phyloP scores from a whole-genome alignment of 1,140 invertebrate species.

The Drosophila ercepeae region DNA sequence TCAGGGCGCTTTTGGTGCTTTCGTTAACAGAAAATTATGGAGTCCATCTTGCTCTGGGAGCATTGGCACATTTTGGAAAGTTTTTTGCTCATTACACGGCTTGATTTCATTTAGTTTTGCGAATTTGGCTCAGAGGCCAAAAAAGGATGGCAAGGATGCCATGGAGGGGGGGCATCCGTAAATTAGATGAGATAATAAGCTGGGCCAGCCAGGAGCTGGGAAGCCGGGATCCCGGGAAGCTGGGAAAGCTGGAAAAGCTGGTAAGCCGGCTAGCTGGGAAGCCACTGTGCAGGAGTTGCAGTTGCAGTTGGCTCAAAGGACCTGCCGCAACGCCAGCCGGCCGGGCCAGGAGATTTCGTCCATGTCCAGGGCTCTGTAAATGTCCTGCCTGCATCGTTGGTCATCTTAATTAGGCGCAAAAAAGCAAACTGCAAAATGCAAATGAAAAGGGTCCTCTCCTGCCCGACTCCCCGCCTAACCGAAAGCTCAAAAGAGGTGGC shows the following conservation, averaged over 20 bases:
- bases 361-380: neutral
- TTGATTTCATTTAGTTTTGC: slow-evolving; percentile 57
- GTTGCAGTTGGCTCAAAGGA: slow-evolving; percentile 19
- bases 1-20: slow-evolving; percentile 2
- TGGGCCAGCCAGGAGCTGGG: slow-evolving; percentile 12
- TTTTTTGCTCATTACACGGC: slow-evolving; percentile 64
- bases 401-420: slow-evolving; percentile 56
- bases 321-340: too few relatives aligned
- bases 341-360: too few relatives aligned
- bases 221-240: too few relatives aligned
- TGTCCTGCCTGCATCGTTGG: slow-evolving; percentile 35
- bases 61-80: slow-evolving; percentile 44
- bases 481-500: neutral
- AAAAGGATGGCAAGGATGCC: neutral
- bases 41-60: slow-evolving; percentile 24
- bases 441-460: slow-evolving; percentile 36
- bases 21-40: slow-evolving; percentile 44
- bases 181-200: slow-evolving; percentile 65
- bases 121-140: neutral
- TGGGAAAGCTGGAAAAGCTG: too few relatives aligned
- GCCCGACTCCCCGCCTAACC: neutral
- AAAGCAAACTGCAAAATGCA: slow-evolving; percentile 54
- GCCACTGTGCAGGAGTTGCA: slow-evolving; percentile 13
- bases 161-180: slow-evolving; percentile 27
- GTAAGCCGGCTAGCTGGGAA: slow-evolving; percentile 22